These are phyloP conservation scores for Conops quadrifasciatus DNA, from an alignment of 2,888 invertebrate genomes.

Conservation along the genomic window DNA sequence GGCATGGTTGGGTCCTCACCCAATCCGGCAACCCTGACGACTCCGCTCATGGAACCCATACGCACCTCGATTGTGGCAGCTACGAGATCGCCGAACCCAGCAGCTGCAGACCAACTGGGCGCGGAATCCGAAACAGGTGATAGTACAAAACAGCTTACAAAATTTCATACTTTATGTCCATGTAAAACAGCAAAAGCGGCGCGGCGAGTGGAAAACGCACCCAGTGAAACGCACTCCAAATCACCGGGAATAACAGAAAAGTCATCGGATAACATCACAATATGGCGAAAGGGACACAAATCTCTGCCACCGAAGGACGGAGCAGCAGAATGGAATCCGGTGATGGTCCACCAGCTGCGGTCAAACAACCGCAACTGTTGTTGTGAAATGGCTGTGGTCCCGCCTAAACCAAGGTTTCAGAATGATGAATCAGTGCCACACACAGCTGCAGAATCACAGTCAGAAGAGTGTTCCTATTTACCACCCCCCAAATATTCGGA, in stretches of 20 bases:
- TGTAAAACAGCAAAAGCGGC: neutral
- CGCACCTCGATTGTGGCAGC: constrained; percentile 38
- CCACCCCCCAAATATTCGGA: neutral
- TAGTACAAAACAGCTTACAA: constrained; percentile 22
- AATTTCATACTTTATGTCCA: constrained; percentile 4
- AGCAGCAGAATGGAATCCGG: neutral
- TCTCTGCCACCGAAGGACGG: no score
- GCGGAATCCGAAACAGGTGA: constrained; percentile 32
- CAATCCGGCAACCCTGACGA: neutral
- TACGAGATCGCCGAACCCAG: constrained; percentile 6
- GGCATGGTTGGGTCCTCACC: constrained; percentile 4
- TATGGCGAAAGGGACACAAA: no score
- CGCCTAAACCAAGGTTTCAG: neutral
- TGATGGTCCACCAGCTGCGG: neutral
- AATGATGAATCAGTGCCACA: no score
- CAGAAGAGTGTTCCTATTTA: no score
- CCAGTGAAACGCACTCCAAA: neutral
- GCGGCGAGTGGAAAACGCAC: neutral
- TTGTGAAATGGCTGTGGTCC: neutral
- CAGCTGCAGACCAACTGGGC: neutral
- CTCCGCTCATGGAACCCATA: constrained; percentile 40
- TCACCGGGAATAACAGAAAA: no score
- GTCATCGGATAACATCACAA: no score
- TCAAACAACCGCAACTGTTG: neutral
- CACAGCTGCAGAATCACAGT: no score